These are phyloP conservation scores for Poeciliopsis infans DNA, from an alignment of 2,797 vertebrate species.

Conservation along the genomic window DNA sequence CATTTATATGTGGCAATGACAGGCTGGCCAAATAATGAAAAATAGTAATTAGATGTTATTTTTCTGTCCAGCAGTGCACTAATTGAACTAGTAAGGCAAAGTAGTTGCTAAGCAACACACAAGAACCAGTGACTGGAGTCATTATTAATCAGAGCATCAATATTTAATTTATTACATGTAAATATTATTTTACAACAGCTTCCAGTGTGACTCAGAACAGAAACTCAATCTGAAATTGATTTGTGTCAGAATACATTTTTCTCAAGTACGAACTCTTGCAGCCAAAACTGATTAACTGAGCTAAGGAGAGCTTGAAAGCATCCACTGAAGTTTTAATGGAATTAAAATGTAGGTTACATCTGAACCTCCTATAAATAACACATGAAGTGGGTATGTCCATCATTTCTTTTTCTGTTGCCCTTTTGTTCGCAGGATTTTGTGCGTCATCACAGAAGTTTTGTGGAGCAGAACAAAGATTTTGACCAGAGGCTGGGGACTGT, in stretches of 20 bases:
- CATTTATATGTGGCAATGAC: conserved; percentile 37
- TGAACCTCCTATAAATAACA: conserved; percentile 18
- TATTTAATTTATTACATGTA: conserved; percentile 60
- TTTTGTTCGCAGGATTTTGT: conserved; percentile 80
- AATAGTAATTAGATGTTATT: conserved; percentile 57
- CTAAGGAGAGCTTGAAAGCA: conserved; percentile 6
- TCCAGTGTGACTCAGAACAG: conserved; percentile 43
- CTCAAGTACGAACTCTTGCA: conserved; percentile 31
- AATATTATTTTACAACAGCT: conserved; percentile 46
- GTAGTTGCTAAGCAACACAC: conserved; percentile 63
- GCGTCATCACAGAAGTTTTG: conserved; percentile 74
- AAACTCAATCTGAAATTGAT: conserved; percentile 57
- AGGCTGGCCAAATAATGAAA: conserved; percentile 44
- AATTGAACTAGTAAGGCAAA: conserved; percentile 60
- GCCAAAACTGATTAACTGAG: conserved; percentile 30
- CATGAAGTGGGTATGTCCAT: neutral
- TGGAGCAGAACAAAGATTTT: conserved; percentile 84
- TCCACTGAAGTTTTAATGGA: conserved; percentile 18
- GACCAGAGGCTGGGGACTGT: conserved; percentile 84
- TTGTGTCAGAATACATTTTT: conserved; percentile 33
- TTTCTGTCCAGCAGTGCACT: conserved; percentile 52
- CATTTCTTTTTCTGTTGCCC: conserved; percentile 2
- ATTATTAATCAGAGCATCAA: conserved; percentile 50
- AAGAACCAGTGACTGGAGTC: conserved; percentile 33
- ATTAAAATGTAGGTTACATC: conserved; percentile 16